Conservation (phyloP, 2,113 vertebrate genomes). For the Thunnus maccoyii region DNA sequence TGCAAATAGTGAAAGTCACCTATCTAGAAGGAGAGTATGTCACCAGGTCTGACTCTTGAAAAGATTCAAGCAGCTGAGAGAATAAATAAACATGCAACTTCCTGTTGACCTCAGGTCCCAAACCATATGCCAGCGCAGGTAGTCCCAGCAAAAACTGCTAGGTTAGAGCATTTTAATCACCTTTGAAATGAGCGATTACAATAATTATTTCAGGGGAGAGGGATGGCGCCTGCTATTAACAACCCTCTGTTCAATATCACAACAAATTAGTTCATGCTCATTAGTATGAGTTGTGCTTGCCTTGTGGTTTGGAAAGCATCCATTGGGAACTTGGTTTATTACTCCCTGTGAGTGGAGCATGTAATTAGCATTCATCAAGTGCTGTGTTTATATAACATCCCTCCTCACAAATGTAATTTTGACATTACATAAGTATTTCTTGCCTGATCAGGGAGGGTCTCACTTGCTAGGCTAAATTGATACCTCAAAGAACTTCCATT, state of each 20-base stretch:
- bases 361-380: slow-evolving; percentile 75
- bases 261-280: slow-evolving; percentile 80
- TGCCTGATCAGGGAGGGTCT: slow-evolving; percentile 23
- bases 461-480: slow-evolving; percentile 27
- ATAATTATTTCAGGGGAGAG: slow-evolving; percentile 83
- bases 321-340: slow-evolving; percentile 72
- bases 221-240: slow-evolving; percentile 79
- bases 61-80: slow-evolving; percentile 8
- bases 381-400: slow-evolving; percentile 60
- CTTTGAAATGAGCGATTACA: slow-evolving; percentile 83
- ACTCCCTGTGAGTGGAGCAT: slow-evolving; percentile 63
- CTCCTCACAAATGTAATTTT: slow-evolving; percentile 65
- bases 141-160: slow-evolving; percentile 59
- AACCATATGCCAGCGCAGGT: slow-evolving; percentile 64
- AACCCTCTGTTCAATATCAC: slow-evolving; percentile 82
- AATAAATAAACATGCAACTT: slow-evolving; percentile 64
- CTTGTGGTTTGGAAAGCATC: slow-evolving; percentile 73
- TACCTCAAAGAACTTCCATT: slow-evolving; percentile 37
- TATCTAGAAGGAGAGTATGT: neutral
- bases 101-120: slow-evolving; percentile 63
- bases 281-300: slow-evolving; percentile 81
- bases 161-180: slow-evolving; percentile 82
- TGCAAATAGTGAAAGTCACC: slow-evolving; percentile 3
- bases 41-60: slow-evolving; percentile 8
- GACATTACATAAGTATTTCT: slow-evolving; percentile 60